Evolutionary conservation across 2,888 invertebrate species (phyloP), one percentile per base, ranked within the genome.

Genomic region (Torymus texanus): DNA sequence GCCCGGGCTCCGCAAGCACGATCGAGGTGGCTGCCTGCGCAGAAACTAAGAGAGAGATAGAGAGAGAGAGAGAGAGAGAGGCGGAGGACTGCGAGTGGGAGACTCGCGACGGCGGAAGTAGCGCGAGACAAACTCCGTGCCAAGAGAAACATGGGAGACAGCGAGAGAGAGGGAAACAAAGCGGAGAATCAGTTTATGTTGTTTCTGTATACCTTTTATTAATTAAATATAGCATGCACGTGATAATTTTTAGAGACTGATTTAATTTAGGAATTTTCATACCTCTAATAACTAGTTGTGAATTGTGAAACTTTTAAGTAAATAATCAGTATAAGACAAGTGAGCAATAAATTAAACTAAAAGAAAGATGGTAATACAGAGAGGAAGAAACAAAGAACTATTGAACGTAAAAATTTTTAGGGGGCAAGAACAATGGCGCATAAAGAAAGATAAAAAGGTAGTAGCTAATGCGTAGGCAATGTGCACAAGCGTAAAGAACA

Each of bases 41-140:
- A 72, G 72, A 78, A 76, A 76, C 78, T 68, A 71, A 65, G 80
- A 79, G 82, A 76, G 73, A 82, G 80, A 78, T 82, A 80, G 82
- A 77, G 68, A 55, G 18, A 63, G 71, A 62, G 77, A 70, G 73
- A 63, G 71, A 62, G 77, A 70, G 73, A 63, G 81, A 66, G 67
- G 18, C 12, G 53, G 41, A 41, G 41, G 8, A 41, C 41, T 41
- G 41, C 41, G 41, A 41, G 41, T 41, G 41, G 41, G 41, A 41
- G 41, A 29, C 1, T 29, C 29, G 29, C 29, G 29, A 41, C 59
- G 51, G 58, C 76, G 79, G 58, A 71, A 77, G 77, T 61, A 59
- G 50, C 51, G 55, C 68, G 78, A 76, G 77, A 78, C 81, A 71
- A 71, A 74, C 75, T 75, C 53, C 53, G 62, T 81, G 67, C 76